Evolutionary conservation across 53 echinoderm and acorn worm genomes (phyloP), one percentile per base, ranked within the genome.

Genomic region (Stichopus horrens): DNA sequence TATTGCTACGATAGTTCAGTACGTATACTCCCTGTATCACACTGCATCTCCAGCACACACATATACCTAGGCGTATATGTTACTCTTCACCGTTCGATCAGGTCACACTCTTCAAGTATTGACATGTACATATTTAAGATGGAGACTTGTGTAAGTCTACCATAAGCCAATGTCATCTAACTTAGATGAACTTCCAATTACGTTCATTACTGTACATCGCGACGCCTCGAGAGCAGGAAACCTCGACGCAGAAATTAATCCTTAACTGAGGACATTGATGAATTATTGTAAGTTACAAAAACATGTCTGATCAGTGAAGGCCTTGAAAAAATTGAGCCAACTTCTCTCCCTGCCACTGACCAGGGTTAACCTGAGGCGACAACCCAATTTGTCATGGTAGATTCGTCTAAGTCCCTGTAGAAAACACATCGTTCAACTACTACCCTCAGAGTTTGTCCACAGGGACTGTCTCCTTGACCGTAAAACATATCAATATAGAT

Each of bases 241-340:
- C 18, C 14, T 71, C 71, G 71, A n/a, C 16, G 18, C 16, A 71
- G 71, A 71, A 16, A 71, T 71, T 71, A 71, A 71, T 71, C 71
- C n/a, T 59, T 59, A 59, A 9, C 59, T 59, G 5, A 5, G 55
- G 11, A 77, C 13, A 23, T 21, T 23, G 75, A 75, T 52, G 11
- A 58, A 58, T 56, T 81, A 57, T 23, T 20, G 55, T 11, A 18
- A 51, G 6, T 21, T 58, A 19, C 5, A 57, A 58, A 81, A 81
- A 81, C 81, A 81, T 58, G 58, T 7, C 18, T 71, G 4, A 71
- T 71, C 71, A 13, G 14, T 20, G n/a, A 18, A 18, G 19, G 71
- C 18, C 81, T 20, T 56, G 55, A 7, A 58, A 53, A 11, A 56
- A 81, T 81, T 81, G 58, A 81, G 56, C 58, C 81, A 81, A 79